A percentile compares a stretch with the other conserved stretches of the same genome.
phyloP scores from a whole-genome alignment of 2,113 vertebrate genomes.

The Xenopus tropicalis region DNA sequence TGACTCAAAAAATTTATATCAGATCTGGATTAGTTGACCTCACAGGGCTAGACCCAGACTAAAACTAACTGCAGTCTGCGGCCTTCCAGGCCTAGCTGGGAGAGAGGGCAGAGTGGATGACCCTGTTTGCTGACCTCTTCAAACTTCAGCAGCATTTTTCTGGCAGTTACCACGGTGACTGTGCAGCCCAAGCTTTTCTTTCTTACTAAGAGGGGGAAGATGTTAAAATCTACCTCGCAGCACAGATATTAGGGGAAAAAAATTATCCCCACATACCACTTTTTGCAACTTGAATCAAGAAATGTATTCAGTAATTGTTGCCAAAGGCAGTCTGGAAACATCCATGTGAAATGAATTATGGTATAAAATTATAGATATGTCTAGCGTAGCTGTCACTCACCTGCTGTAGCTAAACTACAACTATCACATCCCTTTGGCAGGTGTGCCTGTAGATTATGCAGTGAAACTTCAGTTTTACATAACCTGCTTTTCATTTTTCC shows the following conservation, averaged over 20 bases:
- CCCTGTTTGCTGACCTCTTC: constrained; percentile 93
- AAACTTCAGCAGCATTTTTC: constrained; percentile 99
- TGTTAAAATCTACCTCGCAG: constrained; percentile 62
- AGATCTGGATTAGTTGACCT: constrained; percentile 78
- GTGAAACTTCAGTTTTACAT: too few relatives aligned
- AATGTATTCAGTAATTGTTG: too few relatives aligned
- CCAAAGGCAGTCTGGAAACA: too few relatives aligned
- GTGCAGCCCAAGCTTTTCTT: constrained; percentile 93
- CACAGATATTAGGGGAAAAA: constrained; percentile 48
- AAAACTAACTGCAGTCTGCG: constrained; percentile 64
- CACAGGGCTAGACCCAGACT: constrained; percentile 73
- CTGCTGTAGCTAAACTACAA: too few relatives aligned
- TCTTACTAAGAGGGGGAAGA: constrained; percentile 77
- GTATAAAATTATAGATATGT: too few relatives aligned
- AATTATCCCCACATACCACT: constrained; percentile 26
- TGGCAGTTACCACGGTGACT: constrained; percentile 99
- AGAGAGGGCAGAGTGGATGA: constrained; percentile 82
- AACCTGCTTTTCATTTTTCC: too few relatives aligned
- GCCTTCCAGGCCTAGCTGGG: constrained; percentile 69
- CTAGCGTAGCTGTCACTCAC: too few relatives aligned
- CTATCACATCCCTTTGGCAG: too few relatives aligned
- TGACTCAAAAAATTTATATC: constrained; percentile 98
- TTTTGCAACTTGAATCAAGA: too few relatives aligned
- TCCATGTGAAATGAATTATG: too few relatives aligned
- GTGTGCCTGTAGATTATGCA: too few relatives aligned